A percentile compares a stretch with the other conserved stretches of the same genome.
Evolutionary conservation across 1,140 invertebrate species (phyloP).

Genomic region (Acromyrmex heyeri): DNA sequence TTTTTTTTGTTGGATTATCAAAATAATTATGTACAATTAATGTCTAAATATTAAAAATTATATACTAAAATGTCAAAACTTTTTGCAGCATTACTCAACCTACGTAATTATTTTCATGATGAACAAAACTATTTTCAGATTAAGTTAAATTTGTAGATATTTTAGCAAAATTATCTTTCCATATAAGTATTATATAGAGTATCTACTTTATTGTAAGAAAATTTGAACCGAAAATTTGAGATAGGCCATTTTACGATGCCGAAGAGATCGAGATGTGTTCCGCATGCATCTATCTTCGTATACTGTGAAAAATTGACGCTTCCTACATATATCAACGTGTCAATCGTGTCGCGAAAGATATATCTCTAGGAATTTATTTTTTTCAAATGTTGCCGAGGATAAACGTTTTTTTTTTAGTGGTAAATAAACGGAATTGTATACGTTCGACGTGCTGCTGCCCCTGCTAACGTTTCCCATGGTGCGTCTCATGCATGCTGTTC

Average conservation of each 20-base stretch:
- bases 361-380: slow-evolving; percentile 44
- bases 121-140: no score
- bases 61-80: no score
- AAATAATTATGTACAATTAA: no score
- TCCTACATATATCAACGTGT: slow-evolving; percentile 10
- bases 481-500: neutral
- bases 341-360: slow-evolving; percentile 44
- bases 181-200: neutral
- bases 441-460: neutral
- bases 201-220: neutral
- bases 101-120: no score
- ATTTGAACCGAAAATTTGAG: slow-evolving; percentile 3
- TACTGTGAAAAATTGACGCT: slow-evolving; percentile 31
- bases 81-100: no score
- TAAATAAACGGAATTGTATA: slow-evolving; percentile 15
- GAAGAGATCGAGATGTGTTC: slow-evolving; percentile 16
- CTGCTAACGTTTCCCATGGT: neutral
- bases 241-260: neutral
- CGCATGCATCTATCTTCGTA: slow-evolving; percentile 23
- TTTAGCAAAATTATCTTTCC: no score
- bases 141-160: no score
- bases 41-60: no score
- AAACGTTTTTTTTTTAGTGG: slow-evolving; percentile 31
- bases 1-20: no score
- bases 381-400: neutral